Evolutionary conservation across 1,140 invertebrate species (phyloP).

Genomic region (Asbolus verrucosus): DNA sequence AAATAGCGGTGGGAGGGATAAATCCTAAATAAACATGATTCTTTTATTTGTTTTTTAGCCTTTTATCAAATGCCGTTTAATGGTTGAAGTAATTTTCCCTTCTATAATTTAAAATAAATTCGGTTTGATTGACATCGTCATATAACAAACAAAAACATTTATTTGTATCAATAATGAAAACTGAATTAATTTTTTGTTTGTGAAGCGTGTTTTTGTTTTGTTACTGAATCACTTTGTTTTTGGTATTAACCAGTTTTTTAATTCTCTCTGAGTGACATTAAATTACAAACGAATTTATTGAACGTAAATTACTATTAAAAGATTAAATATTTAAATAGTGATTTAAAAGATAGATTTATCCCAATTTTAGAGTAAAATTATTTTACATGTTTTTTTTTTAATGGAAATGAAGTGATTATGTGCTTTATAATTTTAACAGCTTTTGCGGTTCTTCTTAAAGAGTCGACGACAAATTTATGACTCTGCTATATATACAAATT

Average conservation of each 20-base stretch:
- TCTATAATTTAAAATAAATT: slow-evolving; percentile 30
- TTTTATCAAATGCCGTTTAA: slow-evolving; percentile 28
- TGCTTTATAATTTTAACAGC: slow-evolving; percentile 28
- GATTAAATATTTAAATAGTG: no score
- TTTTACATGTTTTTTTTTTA: slow-evolving; percentile 7
- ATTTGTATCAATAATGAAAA: slow-evolving; percentile 19
- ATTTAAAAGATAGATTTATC: background rate
- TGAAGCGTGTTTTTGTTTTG: background rate
- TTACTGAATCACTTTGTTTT: background rate
- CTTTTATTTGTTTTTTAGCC: slow-evolving; percentile 14
- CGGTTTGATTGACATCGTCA: slow-evolving; percentile 25
- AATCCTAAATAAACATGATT: slow-evolving; percentile 37
- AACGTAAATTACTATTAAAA: background rate
- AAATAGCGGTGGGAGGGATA: slow-evolving; percentile 17
- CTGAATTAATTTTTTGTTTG: slow-evolving; percentile 22
- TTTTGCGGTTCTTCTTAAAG: slow-evolving; percentile 8
- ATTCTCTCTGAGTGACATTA: slow-evolving; percentile 5
- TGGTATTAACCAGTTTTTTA: background rate
- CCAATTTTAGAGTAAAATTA: slow-evolving; percentile 1
- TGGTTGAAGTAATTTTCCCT: slow-evolving; percentile 32
- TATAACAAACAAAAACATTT: slow-evolving; percentile 21
- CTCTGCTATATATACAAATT: slow-evolving; percentile 32
- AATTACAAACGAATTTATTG: no score
- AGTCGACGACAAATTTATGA: slow-evolving; percentile 33
- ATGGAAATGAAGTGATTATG: slow-evolving; percentile 30